Base-by-base conservation (phyloP, 2,113 vertebrate species). In the Xiphophorus hellerii region DNA sequence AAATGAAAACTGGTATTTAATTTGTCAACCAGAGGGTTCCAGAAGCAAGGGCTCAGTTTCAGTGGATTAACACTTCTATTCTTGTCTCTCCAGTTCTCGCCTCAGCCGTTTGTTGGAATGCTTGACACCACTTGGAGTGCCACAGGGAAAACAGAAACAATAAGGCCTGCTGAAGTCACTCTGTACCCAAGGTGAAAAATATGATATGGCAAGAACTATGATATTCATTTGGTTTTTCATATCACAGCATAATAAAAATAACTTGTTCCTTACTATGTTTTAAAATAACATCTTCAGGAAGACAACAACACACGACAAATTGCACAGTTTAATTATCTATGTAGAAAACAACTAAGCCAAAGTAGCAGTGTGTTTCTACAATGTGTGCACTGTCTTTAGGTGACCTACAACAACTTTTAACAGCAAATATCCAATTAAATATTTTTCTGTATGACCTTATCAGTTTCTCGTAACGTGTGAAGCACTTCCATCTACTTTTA, bases 21-120 rank as follows among this genome's bases (percentile, higher is more conserved):
- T 48, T 68, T 48, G 66, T 68, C 42, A 44, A 29, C 66, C 39
- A 42, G 66, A 44, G 29, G 39, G 28, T 68, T 68, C 39, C 28
- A 30, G 8, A 48, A 68, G 27, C 27, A 20, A 48, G 27, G 66
- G 66, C 48, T 68, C 39, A 20, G 27, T 68, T 48, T 68, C 66
- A 22, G 39, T 20, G 39, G 66, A 68, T 68, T 68, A 68, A 29
- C 66, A 48, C 66, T 39, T 68, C 39, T 68, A 68, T 68, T 68
- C 39, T 68, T 22, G 42, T 68, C 66, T 30, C 27, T 68, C 39
- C 17, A 8, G 30, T 29, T 30, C 39, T 30, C 39, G 42, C 66
- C 66, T 68, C 39, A 15, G 27, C 66, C 48, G 39, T 68, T 35
- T 28, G 39, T 68, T 12, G 33, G 17, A 30, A 7, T 48, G 42